Evolutionary conservation across 2,888 invertebrate species (phyloP).

Genomic region (Ganaspis brasiliensis): DNA sequence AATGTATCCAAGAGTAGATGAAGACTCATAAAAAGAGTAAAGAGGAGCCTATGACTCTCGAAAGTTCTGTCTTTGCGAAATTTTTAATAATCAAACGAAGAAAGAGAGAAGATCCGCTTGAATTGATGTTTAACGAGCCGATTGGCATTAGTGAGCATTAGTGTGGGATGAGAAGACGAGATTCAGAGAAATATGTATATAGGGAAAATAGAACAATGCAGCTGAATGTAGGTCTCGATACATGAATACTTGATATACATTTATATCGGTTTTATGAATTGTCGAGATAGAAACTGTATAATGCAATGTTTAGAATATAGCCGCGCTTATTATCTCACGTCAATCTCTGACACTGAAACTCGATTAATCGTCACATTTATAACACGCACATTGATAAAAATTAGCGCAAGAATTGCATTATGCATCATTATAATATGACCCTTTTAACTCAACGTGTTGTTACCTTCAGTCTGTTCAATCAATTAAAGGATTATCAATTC

Average conservation of each 20-base stretch:
- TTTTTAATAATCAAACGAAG: background rate
- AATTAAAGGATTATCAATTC: background rate
- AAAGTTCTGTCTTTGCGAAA: slow-evolving; percentile 28
- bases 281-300: slow-evolving; percentile 36
- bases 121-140: background rate
- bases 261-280: slow-evolving; percentile 35
- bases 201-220: slow-evolving; percentile 38
- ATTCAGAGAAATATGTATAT: slow-evolving; percentile 14
- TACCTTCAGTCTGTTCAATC: background rate
- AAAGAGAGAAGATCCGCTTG: background rate
- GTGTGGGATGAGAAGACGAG: slow-evolving; percentile 17
- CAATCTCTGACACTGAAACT: slow-evolving; percentile 39
- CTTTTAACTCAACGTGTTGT: background rate
- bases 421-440: background rate
- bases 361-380: slow-evolving; percentile 38
- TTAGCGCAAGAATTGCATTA: slow-evolving; percentile 11
- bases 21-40: background rate
- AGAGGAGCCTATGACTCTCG: background rate
- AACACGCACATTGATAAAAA: slow-evolving; percentile 13
- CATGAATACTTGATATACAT: slow-evolving; percentile 10
- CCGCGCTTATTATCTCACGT: slow-evolving; percentile 43
- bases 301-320: slow-evolving; percentile 29
- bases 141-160: slow-evolving; percentile 10
- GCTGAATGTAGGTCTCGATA: slow-evolving; percentile 31
- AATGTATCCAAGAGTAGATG: background rate